A percentile compares a stretch with the other conserved stretches of the same genome.
Evolutionary conservation across 2,113 vertebrate species (phyloP).

Genomic region (Pelusios castaneus): DNA sequence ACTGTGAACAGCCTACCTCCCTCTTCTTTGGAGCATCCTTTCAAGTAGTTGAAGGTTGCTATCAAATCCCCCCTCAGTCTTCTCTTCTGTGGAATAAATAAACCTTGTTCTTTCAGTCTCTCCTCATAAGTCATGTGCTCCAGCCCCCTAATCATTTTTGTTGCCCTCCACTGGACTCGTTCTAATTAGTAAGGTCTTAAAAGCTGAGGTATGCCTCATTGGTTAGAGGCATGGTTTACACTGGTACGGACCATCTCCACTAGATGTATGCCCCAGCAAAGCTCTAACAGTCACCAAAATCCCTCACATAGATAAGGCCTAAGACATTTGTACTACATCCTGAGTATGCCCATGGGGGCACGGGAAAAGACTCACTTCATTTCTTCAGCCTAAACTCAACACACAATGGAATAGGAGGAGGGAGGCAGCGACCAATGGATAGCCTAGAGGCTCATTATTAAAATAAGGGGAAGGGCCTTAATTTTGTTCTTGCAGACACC

Average conservation of each 20-base stretch:
- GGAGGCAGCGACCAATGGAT: not conserved
- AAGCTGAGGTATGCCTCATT: not conserved
- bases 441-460: not conserved
- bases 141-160: too few relatives aligned
- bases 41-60: too few relatives aligned
- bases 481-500: not conserved
- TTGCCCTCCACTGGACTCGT: too few relatives aligned
- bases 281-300: not conserved
- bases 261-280: not conserved
- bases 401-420: not conserved
- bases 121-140: too few relatives aligned
- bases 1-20: too few relatives aligned
- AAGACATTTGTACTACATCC: not conserved
- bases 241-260: not conserved
- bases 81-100: too few relatives aligned
- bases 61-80: too few relatives aligned
- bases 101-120: too few relatives aligned
- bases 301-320: not conserved
- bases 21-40: too few relatives aligned
- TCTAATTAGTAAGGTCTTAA: not conserved
- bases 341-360: not conserved
- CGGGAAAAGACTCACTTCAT: not conserved
- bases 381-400: not conserved
- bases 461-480: not conserved
- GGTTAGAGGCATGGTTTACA: not conserved